Base-by-base conservation (phyloP, 2,797 vertebrate species). In the Melanotaenia nigrans region DNA sequence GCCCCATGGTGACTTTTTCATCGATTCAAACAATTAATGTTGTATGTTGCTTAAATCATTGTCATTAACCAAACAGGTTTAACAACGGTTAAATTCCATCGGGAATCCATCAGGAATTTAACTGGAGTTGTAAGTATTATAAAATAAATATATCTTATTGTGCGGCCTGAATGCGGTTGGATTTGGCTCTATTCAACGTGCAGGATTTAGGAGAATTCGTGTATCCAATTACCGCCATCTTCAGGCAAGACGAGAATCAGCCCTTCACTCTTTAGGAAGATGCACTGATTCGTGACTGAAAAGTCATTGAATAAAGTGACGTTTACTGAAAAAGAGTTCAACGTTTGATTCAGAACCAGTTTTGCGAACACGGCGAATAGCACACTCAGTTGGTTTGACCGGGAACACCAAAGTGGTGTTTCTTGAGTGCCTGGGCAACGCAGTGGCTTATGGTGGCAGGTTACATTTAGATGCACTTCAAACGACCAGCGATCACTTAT, bases 171-270 rank as follows among this genome's bases (percentile, higher is more conserved):
- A 57, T 33, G 47, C 71, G 65, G 36, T 51, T 55, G 65, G 69
- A 71, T 76, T 61, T 56, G 49, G 61, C 73, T 87, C 73, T 67
- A 78, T 73, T 67, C 71, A 73, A 63, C 63, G 68, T 58, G 68
- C 68, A 75, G 74, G 78, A 83, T 64, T 57, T 42, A 47, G 60
- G 80, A 69, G 68, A 78, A 73, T 83, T 80, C 65, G 45, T 32
- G 75, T 80, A 92, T 91, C 90, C 90, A 93, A 92, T 92, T 91
- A 94, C 90, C 86, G 93, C 93, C 93, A 93, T 93, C 92, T 93
- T 92, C 91, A 93, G 93, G 93, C 91, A 70, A 82, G 60, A 72
- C 12, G 68, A 75, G 85, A 89, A 82, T 30, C 54, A 79, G 51
- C 30, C 68, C 65, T 71, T 53, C 13, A 53, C 65, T 81, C 65